Evolutionary conservation across 2,888 invertebrate genomes (phyloP).

Genomic region (Helicoverpa assulta): DNA sequence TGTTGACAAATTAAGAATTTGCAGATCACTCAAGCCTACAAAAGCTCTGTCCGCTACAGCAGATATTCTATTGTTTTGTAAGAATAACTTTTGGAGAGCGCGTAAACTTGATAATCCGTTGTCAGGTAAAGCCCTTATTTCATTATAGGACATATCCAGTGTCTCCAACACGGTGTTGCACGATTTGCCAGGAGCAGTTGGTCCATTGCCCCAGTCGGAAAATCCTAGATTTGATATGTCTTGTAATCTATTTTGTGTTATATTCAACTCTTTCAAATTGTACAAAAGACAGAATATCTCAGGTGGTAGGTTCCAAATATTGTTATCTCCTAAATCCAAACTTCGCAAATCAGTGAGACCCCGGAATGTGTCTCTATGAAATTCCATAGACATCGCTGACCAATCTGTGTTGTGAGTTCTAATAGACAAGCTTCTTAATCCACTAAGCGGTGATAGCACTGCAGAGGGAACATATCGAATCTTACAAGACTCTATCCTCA

Average conservation of each 20-base stretch:
- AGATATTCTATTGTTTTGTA: conserved; percentile 94
- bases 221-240: conserved; percentile 94
- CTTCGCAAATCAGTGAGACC: conserved; percentile 92
- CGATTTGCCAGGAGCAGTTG: conserved; percentile 92
- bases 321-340: conserved; percentile 94
- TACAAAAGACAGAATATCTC: conserved; percentile 93
- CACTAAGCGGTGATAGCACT: conserved; percentile 92
- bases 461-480: conserved; percentile 93
- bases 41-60: conserved; percentile 94
- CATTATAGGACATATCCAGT: conserved; percentile 94
- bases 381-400: conserved; percentile 94
- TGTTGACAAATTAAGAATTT: conserved; percentile 94
- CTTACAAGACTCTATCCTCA: conserved; percentile 94
- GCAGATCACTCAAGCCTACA: conserved; percentile 92
- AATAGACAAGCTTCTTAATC: conserved; percentile 92
- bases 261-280: conserved; percentile 92
- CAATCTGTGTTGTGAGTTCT: conserved; percentile 95
- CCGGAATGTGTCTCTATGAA: conserved; percentile 93
- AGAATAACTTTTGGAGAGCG: conserved; percentile 92
- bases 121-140: conserved; percentile 92
- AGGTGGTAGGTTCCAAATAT: conserved; percentile 93
- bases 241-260: conserved; percentile 94
- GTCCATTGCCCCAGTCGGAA: conserved; percentile 93
- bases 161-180: conserved; percentile 93
- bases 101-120: conserved; percentile 93